These are phyloP conservation scores for Parnassius glacialis DNA, from an alignment of 2,888 invertebrate species.

Conservation along the genomic window DNA sequence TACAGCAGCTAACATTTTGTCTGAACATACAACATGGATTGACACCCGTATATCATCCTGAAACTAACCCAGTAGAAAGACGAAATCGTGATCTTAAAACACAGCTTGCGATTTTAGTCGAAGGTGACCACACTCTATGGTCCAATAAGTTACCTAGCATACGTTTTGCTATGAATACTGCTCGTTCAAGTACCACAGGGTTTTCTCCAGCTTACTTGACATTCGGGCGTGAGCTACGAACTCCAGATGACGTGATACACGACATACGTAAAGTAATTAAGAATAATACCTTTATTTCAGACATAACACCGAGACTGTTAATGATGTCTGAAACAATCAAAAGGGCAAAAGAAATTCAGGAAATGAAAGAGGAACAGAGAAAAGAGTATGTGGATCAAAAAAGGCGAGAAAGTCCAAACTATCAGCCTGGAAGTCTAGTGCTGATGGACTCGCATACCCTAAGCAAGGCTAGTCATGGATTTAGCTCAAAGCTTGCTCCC, in stretches of 20 bases:
- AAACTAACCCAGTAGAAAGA: no score
- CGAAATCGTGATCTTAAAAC: background rate
- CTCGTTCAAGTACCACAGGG: background rate
- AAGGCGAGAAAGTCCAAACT: background rate
- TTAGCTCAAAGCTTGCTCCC: background rate
- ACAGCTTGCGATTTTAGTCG: conserved; percentile 24
- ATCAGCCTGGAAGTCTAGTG: background rate
- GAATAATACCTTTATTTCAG: background rate
- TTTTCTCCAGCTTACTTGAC: conserved; percentile 23
- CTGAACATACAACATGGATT: no score
- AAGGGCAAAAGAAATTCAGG: background rate
- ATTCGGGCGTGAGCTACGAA: conserved; percentile 24
- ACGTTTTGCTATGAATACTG: conserved; percentile 29
- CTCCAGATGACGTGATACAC: conserved; percentile 9
- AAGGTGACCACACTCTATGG: conserved; percentile 34
- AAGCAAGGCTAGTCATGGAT: background rate
- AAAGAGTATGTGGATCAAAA: background rate
- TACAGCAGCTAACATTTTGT: no score
- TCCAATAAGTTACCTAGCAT: conserved; percentile 24
- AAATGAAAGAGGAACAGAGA: background rate
- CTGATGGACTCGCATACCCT: background rate
- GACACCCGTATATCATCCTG: no score
- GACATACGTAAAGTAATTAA: background rate
- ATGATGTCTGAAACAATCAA: conserved; percentile 1
- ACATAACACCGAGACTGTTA: background rate